A percentile compares a stretch with the other conserved stretches of the same genome.
phyloP scores from a whole-genome alignment of 2,888 invertebrate genomes.

The Nycteola revayana region DNA sequence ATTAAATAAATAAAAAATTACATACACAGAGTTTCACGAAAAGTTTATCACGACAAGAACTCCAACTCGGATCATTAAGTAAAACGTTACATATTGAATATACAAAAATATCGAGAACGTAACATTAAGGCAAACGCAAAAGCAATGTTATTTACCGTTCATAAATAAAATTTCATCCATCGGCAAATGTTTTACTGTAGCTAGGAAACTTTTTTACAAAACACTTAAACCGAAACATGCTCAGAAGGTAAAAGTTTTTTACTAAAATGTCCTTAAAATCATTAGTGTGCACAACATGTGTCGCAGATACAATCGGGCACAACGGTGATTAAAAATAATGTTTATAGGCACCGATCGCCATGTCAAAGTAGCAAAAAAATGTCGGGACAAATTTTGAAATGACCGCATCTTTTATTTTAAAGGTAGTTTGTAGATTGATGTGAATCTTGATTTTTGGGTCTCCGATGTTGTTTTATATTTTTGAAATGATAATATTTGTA shows the following conservation, averaged over 20 bases:
- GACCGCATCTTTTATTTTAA: conserved; percentile 40
- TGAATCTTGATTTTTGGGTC: conserved; percentile 4
- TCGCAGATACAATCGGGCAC: conserved; percentile 61
- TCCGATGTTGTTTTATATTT: no score
- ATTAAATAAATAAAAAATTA: no score
- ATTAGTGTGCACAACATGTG: conserved; percentile 73
- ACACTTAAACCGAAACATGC: conserved; percentile 17
- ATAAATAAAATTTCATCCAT: background rate
- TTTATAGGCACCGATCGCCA: conserved; percentile 48
- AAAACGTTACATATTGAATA: no score
- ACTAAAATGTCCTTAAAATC: conserved; percentile 50
- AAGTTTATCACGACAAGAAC: no score
- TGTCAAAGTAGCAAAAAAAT: conserved; percentile 43
- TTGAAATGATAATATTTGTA: no score
- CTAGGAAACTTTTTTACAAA: conserved; percentile 13
- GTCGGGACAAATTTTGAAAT: conserved; percentile 41
- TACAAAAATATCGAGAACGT: no score
- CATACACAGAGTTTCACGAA: no score
- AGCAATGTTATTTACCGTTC: no score
- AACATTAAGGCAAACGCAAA: no score
- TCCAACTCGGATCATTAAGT: no score
- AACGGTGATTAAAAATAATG: conserved; percentile 58
- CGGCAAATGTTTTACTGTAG: background rate
- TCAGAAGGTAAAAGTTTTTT: conserved; percentile 38
- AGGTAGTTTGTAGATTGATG: conserved; percentile 20